Evolutionary conservation across 2,888 invertebrate species (phyloP), one percentile per base, ranked within the genome.

Genomic region (Pharmacophagus antenor): DNA sequence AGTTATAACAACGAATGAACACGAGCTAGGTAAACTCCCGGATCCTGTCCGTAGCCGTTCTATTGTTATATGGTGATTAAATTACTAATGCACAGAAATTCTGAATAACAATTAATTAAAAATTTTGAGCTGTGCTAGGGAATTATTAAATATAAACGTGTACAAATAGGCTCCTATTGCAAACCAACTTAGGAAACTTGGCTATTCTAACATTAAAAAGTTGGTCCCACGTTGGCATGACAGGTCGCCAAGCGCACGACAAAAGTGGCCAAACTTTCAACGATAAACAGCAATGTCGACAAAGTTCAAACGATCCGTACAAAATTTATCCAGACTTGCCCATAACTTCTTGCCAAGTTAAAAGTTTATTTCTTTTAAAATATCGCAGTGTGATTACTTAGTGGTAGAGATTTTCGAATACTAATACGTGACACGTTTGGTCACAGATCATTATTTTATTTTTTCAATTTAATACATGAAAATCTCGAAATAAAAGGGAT

Each of bases 201-300:
- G 71, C 71, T 79, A 79, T 81, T 82, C 84, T 72, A 71, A 69
- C 69, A 77, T 81, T 80, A 74, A 77, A 77, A 84, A 85, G 79
- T 84, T 79, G 68, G 65, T 70, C 72, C 69, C 62, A 57, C 58
- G 68, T 63, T 64, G 64, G 64, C 67, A 64, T 61, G 69, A 69
- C 68, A 73, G 71, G 70, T 79, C 72, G 77, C 67, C 71, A 22
- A 46, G 42, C 49, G 25, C 71, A 70, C 73, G 71, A 70, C 72
- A 72, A 75, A 77, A 79, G 80, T 83, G 79, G 79, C 79, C 79
- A 61, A 85, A 84, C 76, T 85, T 81, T 65, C 67, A 70, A 66
- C 75, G 74, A 79, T 70, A 76, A 80, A 82, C 79, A 80, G 81
- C 79, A 77, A 79, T 72, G 72, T 67, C 70, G 75, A 70, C 72